These are phyloP conservation scores for Stichodactyla helianthus DNA, from an alignment of 64 coral and sea anemone genomes.

Conservation along the genomic window DNA sequence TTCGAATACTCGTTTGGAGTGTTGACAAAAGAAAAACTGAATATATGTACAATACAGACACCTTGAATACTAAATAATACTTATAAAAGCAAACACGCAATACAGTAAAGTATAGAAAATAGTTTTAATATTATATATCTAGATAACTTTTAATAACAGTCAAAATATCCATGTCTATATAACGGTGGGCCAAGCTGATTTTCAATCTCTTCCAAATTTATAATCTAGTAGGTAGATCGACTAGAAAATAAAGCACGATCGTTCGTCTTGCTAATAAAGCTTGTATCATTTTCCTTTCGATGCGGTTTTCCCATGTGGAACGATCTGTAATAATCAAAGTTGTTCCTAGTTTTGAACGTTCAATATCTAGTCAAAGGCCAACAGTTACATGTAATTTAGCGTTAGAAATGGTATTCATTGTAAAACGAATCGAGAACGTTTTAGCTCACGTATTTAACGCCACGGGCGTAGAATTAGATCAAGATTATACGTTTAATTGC, in stretches of 20 bases:
- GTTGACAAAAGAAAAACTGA: neutral
- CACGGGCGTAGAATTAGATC: constrained; percentile 15
- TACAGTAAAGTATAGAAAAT: neutral
- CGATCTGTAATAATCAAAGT: neutral
- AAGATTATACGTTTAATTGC: constrained; percentile 23
- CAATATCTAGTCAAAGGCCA: neutral
- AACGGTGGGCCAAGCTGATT: neutral
- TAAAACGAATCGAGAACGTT: neutral
- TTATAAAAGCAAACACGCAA: neutral
- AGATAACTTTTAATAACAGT: neutral
- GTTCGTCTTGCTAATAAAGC: neutral
- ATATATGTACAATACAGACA: constrained; percentile 1
- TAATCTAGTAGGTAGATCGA: neutral
- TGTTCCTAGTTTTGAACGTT: neutral
- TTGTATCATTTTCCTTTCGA: neutral
- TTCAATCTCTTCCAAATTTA: neutral
- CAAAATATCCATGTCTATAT: neutral
- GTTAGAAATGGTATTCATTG: neutral
- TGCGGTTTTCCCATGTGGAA: neutral
- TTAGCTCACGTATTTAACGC: constrained; percentile 11
- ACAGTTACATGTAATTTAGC: neutral
- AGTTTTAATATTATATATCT: neutral
- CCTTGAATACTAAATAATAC: constrained; percentile 1
- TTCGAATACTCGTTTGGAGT: neutral
- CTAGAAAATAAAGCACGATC: neutral